Base-by-base conservation (phyloP, 1,140 invertebrate genomes). In the Philaenus spumarius region DNA sequence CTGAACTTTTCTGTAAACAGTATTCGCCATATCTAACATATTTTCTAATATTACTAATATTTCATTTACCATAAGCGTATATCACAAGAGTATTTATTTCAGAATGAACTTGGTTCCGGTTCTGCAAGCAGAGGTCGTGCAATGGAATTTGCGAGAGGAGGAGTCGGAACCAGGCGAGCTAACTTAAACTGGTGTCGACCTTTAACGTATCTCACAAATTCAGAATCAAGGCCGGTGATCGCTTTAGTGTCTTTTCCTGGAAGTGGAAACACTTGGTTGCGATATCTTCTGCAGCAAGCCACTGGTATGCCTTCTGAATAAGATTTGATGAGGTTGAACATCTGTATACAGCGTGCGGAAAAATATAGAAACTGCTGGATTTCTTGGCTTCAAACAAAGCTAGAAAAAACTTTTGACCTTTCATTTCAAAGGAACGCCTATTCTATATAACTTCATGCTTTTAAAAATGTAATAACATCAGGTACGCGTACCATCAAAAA, bases 181-280 rank as follows among this genome's bases (percentile, higher is more conserved):
- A 39, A 45, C 30, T 71, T 78, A n/a, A 71, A 74, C 52, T 79
- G 77, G 73, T 78, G 78, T 64, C 69, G 73, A 17, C 71, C 72
- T 1, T 64, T 79, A 26, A 70, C 69, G 37, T 78, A 71, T 59
- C 48, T 70, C 0, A 60, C 74, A 3, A 66, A 70, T 0, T 67
- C 73, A n/a, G 67, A 68, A 2, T 62, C 60, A 20, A 67, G 73
- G 15, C 70, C 75, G 0, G 71, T 82, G 0, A 71, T 68, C 2
- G 87, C 86, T 1, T 70, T 89, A 22, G 85, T 80, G 1, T 87
- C 85, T 2, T 87, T 87, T 68, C 87, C 86, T 9, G 87, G 87
- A 4, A 88, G 85, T 65, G 87, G 87, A 0, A 90, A 89, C 66
- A 89, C 87, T 4, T 90, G 87, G 87, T 70, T 90, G 1, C 69